Percentiles rank a stretch among this genome's conserved stretches.
These are phyloP conservation scores for Chelon auratus DNA, from an alignment of 2,797 vertebrate species.

Conservation along the genomic window DNA sequence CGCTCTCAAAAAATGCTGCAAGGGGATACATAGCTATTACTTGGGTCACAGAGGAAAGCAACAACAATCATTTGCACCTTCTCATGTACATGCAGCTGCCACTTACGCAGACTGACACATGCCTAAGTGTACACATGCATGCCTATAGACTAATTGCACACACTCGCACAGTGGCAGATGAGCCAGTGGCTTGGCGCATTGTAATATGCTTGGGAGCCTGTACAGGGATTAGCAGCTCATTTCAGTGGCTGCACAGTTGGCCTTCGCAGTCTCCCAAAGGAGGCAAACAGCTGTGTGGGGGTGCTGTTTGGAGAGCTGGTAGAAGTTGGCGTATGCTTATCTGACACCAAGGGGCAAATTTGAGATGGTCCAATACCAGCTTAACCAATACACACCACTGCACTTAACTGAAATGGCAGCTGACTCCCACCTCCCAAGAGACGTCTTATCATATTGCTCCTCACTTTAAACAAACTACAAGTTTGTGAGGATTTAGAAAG, in stretches of 20 bases:
- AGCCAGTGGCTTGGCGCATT: conserved; percentile 66
- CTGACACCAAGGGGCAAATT: conserved; percentile 79
- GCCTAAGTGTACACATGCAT: conserved; percentile 47
- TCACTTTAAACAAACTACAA: conserved; percentile 75
- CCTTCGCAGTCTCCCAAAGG: conserved; percentile 74
- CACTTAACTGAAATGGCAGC: conserved; percentile 74
- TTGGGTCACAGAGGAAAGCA: conserved; percentile 59
- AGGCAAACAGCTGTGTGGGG: conserved; percentile 72
- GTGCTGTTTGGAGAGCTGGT: conserved; percentile 19
- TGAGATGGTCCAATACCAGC: conserved; percentile 78
- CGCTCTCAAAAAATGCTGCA: conserved; percentile 44
- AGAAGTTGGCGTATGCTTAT: conserved; percentile 66
- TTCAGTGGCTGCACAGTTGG: conserved; percentile 81
- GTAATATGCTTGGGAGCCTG: conserved; percentile 78
- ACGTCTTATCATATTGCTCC: conserved; percentile 70
- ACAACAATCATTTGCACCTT: conserved; percentile 73
- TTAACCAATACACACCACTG: conserved; percentile 75
- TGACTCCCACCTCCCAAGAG: conserved; percentile 68
- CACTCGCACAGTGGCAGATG: conserved; percentile 54
- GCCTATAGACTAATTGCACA: conserved; percentile 32
- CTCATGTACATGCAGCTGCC: conserved; percentile 57
- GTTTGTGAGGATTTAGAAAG: conserved; percentile 64
- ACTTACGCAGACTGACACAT: conserved; percentile 71
- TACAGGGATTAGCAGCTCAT: conserved; percentile 85
- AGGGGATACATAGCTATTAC: conserved; percentile 64